Evolutionary conservation across 2,113 vertebrate species (phyloP).

Genomic region (Laticauda laticaudata): DNA sequence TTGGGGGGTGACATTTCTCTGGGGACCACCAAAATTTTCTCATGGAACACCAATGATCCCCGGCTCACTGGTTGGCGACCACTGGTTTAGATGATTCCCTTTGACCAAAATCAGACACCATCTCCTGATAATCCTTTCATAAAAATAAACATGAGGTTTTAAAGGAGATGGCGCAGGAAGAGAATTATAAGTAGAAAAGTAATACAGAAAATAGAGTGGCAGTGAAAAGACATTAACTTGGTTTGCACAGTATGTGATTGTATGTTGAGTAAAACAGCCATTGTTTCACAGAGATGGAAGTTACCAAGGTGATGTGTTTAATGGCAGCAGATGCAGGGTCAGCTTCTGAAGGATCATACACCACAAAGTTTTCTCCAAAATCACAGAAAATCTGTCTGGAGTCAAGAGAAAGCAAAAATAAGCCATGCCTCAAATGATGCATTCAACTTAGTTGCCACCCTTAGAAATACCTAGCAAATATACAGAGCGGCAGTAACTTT

Average conservation of each 20-base stretch:
- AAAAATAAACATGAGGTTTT: neutral
- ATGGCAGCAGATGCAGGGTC: slow-evolving; percentile 65
- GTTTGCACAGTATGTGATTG: neutral
- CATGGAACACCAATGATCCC: too few species aligned
- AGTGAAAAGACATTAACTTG: neutral
- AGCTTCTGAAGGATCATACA: slow-evolving; percentile 73
- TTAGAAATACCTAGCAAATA: neutral
- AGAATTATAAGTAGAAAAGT: neutral
- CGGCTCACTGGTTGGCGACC: too few species aligned
- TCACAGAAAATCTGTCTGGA: slow-evolving; percentile 90
- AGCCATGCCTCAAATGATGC: neutral
- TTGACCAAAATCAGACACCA: neutral
- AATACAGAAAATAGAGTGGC: neutral
- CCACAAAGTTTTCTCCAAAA: slow-evolving; percentile 79
- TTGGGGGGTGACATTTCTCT: too few species aligned
- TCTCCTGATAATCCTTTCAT: neutral
- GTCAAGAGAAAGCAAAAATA: neutral
- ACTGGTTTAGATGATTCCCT: neutral
- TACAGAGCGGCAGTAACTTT: neutral
- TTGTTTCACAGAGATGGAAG: neutral
- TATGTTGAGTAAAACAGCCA: neutral
- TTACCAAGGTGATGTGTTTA: slow-evolving; percentile 79
- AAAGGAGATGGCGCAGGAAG: neutral
- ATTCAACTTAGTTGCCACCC: neutral
- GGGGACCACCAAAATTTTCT: too few species aligned